Percentiles rank a stretch among this genome's conserved stretches.
phyloP scores from a whole-genome alignment of 2,113 vertebrate genomes.

The Petrocephalus zakoni region DNA sequence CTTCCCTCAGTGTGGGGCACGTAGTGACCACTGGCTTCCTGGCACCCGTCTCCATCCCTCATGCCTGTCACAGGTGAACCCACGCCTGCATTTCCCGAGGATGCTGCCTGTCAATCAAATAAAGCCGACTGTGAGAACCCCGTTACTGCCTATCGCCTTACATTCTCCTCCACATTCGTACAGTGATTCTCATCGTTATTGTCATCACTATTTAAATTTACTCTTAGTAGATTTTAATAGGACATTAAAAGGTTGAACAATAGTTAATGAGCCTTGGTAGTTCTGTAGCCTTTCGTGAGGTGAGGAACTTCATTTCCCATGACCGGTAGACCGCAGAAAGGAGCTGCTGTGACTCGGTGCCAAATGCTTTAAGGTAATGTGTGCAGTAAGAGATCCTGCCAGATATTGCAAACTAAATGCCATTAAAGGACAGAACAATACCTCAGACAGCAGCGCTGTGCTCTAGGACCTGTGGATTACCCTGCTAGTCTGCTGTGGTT shows the following conservation, averaged over 20 bases:
- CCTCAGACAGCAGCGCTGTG: no score
- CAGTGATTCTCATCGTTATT: neutral
- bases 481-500: no score
- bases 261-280: conserved; percentile 23
- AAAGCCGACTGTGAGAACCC: neutral
- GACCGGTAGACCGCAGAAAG: no score
- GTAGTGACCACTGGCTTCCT: neutral
- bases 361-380: no score
- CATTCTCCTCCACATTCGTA: neutral
- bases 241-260: conserved; percentile 31
- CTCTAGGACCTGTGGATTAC: no score
- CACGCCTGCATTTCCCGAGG: neutral
- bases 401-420: no score
- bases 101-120: neutral
- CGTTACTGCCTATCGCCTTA: neutral
- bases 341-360: no score
- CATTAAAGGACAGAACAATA: no score
- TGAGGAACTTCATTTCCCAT: neutral
- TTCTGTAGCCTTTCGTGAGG: conserved; percentile 26
- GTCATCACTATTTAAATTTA: neutral
- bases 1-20: neutral
- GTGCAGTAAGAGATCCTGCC: no score
- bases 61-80: neutral
- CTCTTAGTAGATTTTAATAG: neutral
- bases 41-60: neutral